These are phyloP conservation scores for Porphyrio hochstetteri DNA, from an alignment of 2,113 vertebrate genomes.

Conservation along the genomic window DNA sequence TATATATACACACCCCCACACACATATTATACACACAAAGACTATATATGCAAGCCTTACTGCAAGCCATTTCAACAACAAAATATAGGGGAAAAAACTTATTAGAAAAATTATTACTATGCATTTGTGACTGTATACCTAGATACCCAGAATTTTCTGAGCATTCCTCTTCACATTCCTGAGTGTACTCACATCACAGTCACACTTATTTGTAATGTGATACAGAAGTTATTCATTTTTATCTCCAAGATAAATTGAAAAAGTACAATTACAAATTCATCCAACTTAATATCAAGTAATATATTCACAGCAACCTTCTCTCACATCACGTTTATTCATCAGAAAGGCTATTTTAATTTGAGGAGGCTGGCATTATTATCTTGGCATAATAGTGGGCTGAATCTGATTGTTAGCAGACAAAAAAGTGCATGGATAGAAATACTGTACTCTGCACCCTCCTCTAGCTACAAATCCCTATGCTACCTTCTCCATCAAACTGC, in stretches of 20 bases:
- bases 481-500: neutral
- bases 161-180: neutral
- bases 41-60: neutral
- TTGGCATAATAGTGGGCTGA: neutral
- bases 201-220: neutral
- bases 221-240: neutral
- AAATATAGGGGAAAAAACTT: neutral
- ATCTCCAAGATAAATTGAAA: neutral
- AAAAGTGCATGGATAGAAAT: neutral
- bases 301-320: neutral
- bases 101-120: neutral
- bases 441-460: neutral
- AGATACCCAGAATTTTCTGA: neutral
- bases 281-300: neutral
- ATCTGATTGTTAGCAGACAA: neutral
- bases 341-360: neutral
- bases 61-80: neutral
- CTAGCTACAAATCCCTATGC: neutral
- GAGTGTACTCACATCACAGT: neutral
- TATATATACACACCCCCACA: too few relatives aligned
- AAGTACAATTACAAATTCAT: neutral
- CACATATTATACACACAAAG: too few relatives aligned
- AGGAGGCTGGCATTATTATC: neutral
- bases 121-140: neutral
- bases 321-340: neutral